A percentile compares a stretch with the other conserved stretches of the same genome.
phyloP scores from a whole-genome alignment of 2,888 invertebrate genomes.

The Boloria selene region DNA sequence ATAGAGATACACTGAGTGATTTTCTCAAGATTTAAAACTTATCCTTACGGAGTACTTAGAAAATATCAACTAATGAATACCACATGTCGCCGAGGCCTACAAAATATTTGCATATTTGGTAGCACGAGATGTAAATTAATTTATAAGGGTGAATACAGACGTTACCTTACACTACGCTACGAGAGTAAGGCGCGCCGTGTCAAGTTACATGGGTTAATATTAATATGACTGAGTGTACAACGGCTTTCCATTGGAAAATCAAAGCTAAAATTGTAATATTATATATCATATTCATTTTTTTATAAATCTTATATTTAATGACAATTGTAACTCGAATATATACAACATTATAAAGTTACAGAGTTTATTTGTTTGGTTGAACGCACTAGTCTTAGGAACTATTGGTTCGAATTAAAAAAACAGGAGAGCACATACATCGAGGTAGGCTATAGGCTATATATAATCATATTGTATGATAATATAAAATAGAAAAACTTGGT shows the following conservation, averaged over 20 bases:
- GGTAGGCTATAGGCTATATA: too few species aligned
- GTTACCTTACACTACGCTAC: neutral
- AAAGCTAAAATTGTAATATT: neutral
- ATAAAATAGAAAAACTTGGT: too few species aligned
- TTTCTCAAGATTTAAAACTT: conserved; percentile 11
- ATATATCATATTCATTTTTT: too few species aligned
- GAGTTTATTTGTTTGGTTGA: too few species aligned
- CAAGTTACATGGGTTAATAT: conserved; percentile 5
- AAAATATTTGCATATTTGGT: conserved; percentile 42
- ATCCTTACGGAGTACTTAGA: conserved; percentile 17
- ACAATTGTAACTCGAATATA: too few species aligned
- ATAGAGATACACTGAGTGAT: neutral
- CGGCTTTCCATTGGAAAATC: neutral
- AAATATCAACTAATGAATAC: conserved; percentile 40
- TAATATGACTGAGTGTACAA: neutral
- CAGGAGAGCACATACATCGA: too few species aligned
- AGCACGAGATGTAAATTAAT: conserved; percentile 41
- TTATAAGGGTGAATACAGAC: conserved; percentile 34
- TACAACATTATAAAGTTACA: too few species aligned
- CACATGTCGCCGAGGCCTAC: conserved; percentile 26
- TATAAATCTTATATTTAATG: too few species aligned
- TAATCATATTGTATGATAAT: too few species aligned
- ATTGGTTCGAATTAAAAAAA: too few species aligned
- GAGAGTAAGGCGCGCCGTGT: conserved; percentile 2
- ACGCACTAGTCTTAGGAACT: too few species aligned